phyloP scores from a whole-genome alignment of 2,797 vertebrate genomes.

The Protosalanx chinensis region DNA sequence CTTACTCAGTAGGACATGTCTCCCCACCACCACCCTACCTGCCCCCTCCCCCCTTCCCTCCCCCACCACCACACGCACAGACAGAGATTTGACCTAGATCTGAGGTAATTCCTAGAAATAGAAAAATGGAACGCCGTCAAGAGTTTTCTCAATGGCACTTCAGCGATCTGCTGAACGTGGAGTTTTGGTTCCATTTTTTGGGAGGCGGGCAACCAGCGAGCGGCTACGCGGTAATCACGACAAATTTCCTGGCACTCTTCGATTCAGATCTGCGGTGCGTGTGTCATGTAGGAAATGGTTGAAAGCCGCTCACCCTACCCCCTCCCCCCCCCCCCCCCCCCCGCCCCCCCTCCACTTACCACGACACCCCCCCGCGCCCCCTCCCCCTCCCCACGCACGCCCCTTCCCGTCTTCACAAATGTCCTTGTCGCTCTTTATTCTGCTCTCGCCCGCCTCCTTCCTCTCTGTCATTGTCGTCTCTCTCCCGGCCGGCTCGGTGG shows the following conservation, averaged over 20 bases:
- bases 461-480: constrained; percentile 1
- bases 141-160: no score
- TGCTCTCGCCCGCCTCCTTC: not conserved
- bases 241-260: constrained; percentile 42
- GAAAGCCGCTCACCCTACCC: no score
- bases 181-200: constrained; percentile 48
- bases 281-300: constrained; percentile 2
- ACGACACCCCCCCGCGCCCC: not conserved
- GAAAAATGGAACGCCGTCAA: not conserved
- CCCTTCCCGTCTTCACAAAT: constrained; percentile 1
- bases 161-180: constrained; percentile 15
- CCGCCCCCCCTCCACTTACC: not conserved
- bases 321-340: no score
- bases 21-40: no score
- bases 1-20: no score
- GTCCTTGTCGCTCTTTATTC: not conserved
- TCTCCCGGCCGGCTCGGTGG: not conserved
- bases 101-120: constrained; percentile 17
- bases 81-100: constrained; percentile 3
- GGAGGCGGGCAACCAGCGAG: constrained; percentile 48
- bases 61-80: not conserved
- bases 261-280: not conserved
- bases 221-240: constrained; percentile 22
- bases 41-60: no score
- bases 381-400: not conserved